A percentile compares a stretch with the other conserved stretches of the same genome.
These are phyloP conservation scores for Chaetorhynchus papuensis DNA, from an alignment of 2,113 vertebrate species.

Conservation along the genomic window DNA sequence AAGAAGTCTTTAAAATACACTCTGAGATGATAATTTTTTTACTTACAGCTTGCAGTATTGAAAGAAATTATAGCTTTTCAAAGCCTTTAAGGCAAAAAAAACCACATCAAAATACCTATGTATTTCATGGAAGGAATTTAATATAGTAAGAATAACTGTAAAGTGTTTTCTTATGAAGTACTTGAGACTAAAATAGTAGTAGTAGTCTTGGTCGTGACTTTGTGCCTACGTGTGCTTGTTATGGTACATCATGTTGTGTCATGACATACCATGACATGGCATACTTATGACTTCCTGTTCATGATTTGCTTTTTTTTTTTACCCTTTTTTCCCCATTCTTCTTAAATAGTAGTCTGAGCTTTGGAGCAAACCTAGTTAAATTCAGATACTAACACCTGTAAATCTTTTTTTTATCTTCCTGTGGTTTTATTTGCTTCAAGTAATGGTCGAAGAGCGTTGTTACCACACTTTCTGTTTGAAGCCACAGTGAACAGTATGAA, in stretches of 20 bases:
- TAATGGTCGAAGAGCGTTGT: neutral
- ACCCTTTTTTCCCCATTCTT: accelerated
- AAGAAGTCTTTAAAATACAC: neutral
- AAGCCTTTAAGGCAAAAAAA: neutral
- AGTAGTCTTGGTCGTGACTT: neutral
- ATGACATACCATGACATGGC: neutral
- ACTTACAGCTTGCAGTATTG: neutral
- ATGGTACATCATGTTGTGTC: no score
- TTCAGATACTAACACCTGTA: neutral
- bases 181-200: neutral
- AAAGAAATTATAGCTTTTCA: neutral
- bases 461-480: constrained; percentile 11
- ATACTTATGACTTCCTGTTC: neutral
- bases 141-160: neutral
- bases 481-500: neutral
- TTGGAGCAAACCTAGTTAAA: neutral
- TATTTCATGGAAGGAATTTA: neutral
- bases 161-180: neutral
- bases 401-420: constrained; percentile 1
- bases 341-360: neutral
- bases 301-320: neutral
- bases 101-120: neutral
- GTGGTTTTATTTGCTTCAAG: constrained; percentile 1
- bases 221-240: neutral
- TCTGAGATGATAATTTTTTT: neutral